Conservation (phyloP, 2,797 vertebrate species). For the Cirrhinus molitorella region DNA sequence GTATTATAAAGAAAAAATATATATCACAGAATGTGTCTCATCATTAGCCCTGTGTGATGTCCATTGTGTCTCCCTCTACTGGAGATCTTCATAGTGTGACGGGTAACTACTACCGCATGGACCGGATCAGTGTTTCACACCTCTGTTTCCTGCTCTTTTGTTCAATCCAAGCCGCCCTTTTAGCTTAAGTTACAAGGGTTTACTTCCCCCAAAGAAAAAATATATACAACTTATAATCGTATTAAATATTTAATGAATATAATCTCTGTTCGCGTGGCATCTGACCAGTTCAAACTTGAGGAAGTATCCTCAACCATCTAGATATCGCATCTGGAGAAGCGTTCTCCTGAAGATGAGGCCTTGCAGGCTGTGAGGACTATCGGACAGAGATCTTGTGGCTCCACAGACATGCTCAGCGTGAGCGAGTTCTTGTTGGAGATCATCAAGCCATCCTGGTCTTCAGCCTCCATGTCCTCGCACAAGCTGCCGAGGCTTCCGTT, state of each 20-base stretch:
- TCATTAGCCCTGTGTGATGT: constrained; percentile 25
- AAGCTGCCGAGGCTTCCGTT: constrained; percentile 49
- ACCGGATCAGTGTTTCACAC: constrained; percentile 8
- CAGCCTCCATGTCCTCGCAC: constrained; percentile 83
- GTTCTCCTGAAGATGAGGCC: constrained; percentile 66
- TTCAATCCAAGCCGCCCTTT: constrained; percentile 11
- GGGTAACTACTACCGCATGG: not conserved
- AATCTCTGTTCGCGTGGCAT: constrained; percentile 65
- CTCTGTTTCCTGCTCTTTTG: not conserved
- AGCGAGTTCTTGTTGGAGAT: constrained; percentile 54
- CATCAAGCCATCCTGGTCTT: constrained; percentile 71
- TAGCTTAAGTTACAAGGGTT: constrained; percentile 52
- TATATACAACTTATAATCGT: constrained; percentile 69
- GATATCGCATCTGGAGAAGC: constrained; percentile 75
- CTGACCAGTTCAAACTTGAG: constrained; percentile 30
- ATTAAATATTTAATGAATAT: constrained; percentile 78
- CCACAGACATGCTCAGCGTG: constrained; percentile 56
- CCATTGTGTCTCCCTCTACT: constrained; percentile 6
- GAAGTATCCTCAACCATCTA: constrained; percentile 50
- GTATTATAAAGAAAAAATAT: constrained; percentile 11
- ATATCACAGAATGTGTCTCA: not conserved
- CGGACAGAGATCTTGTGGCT: constrained; percentile 58
- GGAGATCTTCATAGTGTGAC: constrained; percentile 30
- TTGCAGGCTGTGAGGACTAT: constrained; percentile 69
- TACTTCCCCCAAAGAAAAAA: constrained; percentile 49